Evolutionary conservation across 2,888 invertebrate genomes (phyloP).

Genomic region (Megastigmus dorsalis): DNA sequence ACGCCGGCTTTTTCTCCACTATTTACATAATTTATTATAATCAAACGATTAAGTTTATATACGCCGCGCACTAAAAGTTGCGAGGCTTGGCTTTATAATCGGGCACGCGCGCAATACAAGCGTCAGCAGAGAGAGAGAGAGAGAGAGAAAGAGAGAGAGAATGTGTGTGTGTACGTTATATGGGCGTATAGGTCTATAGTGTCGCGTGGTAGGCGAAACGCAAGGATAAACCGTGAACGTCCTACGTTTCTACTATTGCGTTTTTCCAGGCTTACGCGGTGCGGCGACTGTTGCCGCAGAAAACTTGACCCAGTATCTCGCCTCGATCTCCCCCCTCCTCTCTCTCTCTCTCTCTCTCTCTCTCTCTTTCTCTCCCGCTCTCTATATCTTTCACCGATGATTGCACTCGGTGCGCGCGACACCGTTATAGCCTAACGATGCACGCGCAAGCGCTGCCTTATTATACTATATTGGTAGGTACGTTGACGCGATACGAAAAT

Average conservation of each 20-base stretch:
- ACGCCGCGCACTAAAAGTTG: too few species aligned
- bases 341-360: too few species aligned
- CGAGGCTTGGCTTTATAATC: too few species aligned
- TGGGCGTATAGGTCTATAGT: constrained; percentile 32
- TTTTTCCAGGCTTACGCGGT: constrained; percentile 44
- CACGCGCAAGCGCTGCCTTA: too few species aligned
- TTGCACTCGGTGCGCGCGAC: not conserved
- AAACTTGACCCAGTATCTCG: constrained; percentile 50
- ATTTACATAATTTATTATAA: constrained; percentile 44
- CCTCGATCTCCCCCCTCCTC: constrained; percentile 19
- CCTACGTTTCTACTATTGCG: constrained; percentile 56
- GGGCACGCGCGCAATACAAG: too few species aligned
- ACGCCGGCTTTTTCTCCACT: constrained; percentile 3
- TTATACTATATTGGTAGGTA: not conserved
- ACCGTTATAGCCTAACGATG: not conserved
- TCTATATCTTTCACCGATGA: too few species aligned
- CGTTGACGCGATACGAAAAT: too few species aligned
- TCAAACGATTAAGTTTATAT: constrained; percentile 39
- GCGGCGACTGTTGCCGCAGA: constrained; percentile 11
- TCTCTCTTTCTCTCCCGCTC: constrained; percentile 24
- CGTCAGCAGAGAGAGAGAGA: too few species aligned
- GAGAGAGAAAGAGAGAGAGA: too few species aligned
- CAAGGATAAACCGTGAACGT: constrained; percentile 42
- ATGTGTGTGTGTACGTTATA: too few species aligned
- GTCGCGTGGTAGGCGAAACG: constrained; percentile 27